These are phyloP conservation scores for Elaphurus davidianus DNA, from an alignment of 2,113 vertebrate species.

Conservation along the genomic window DNA sequence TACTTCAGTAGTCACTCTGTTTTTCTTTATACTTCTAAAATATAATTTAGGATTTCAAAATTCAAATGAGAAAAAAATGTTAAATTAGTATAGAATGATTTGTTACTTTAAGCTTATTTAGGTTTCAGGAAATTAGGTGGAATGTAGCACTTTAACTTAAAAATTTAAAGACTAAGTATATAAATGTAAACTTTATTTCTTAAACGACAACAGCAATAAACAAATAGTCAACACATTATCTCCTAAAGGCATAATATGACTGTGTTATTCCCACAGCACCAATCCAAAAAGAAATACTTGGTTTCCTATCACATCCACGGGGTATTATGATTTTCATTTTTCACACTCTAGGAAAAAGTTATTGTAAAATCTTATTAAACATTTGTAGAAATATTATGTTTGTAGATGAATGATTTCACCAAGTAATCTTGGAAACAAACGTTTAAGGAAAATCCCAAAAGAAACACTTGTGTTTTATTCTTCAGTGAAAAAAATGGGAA, in stretches of 20 bases:
- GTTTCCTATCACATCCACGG: not conserved
- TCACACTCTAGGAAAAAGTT: not conserved
- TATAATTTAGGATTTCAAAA: not conserved
- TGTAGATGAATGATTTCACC: not conserved
- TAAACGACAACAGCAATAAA: not conserved
- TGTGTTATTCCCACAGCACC: not conserved
- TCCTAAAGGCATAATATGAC: not conserved
- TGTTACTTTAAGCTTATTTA: not conserved
- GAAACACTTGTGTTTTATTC: conserved; percentile 22
- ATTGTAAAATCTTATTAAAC: not conserved
- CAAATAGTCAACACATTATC: not conserved
- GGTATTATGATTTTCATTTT: not conserved
- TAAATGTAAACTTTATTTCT: not conserved
- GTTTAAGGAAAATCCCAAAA: not conserved
- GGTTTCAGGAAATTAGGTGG: not conserved
- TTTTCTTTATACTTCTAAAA: not conserved
- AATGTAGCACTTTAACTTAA: not conserved
- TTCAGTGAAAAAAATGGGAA: not conserved
- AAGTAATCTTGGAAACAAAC: not conserved
- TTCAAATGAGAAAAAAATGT: not conserved
- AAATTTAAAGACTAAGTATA: not conserved
- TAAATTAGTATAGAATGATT: not conserved
- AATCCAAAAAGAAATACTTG: not conserved
- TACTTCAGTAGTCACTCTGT: not conserved
- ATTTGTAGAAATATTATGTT: not conserved